phyloP scores from a whole-genome alignment of 2,113 vertebrate genomes.

The Copsychus sechellarum region DNA sequence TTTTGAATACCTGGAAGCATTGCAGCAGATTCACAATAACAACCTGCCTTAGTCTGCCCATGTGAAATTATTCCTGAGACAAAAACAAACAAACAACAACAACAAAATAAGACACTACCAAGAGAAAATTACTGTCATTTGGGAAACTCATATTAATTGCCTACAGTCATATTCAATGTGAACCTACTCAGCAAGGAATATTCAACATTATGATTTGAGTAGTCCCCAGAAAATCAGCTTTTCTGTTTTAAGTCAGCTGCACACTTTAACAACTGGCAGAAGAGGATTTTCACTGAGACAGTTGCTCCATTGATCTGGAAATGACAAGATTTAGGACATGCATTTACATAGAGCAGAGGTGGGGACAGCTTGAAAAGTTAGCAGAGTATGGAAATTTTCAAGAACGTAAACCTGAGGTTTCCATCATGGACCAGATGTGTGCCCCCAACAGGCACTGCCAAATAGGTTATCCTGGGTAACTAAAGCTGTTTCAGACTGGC shows the following conservation, averaged over 20 bases:
- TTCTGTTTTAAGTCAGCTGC: background rate
- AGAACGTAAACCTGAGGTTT: background rate
- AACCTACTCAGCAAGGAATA: constrained; percentile 7
- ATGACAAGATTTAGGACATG: constrained; percentile 31
- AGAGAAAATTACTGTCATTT: constrained; percentile 1
- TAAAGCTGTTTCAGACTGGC: background rate
- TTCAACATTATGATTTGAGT: background rate
- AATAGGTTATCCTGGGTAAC: background rate
- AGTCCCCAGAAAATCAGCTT: background rate
- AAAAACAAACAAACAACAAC: background rate
- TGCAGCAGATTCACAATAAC: background rate
- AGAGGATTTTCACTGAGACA: background rate
- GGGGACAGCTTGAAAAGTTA: constrained; percentile 32
- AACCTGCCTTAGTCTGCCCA: background rate
- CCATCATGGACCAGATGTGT: constrained; percentile 1
- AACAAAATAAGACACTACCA: background rate
- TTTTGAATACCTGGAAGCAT: constrained; percentile 36
- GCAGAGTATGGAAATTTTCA: background rate
- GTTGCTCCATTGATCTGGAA: background rate
- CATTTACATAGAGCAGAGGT: constrained; percentile 8
- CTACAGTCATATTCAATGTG: constrained; percentile 2
- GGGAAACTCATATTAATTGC: constrained; percentile 37
- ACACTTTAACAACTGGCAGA: constrained; percentile 14
- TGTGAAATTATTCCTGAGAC: background rate
- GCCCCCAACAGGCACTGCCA: background rate